Percentiles rank a stretch among this genome's conserved stretches.
Evolutionary conservation across 2,797 vertebrate species (phyloP).

Genomic region (Coilia nasus): DNA sequence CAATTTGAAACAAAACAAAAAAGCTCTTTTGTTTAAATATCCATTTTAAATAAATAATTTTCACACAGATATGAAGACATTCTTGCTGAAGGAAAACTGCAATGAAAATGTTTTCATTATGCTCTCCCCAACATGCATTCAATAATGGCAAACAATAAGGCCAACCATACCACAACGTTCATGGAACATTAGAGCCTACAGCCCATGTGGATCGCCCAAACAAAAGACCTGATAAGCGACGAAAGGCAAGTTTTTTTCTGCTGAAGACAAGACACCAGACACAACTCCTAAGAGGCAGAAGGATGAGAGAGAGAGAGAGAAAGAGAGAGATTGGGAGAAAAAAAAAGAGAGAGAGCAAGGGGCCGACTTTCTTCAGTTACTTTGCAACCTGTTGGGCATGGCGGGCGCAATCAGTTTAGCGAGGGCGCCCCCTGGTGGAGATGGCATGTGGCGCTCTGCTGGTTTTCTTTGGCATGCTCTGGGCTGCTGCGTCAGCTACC

Average conservation of each 20-base stretch:
- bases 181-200: conserved; percentile 56
- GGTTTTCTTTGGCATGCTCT: conserved; percentile 89
- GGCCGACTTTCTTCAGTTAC: neutral
- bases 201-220: conserved; percentile 32
- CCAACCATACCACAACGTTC: conserved; percentile 55
- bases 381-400: conserved; percentile 31
- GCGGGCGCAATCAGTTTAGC: conserved; percentile 40
- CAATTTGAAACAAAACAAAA: conserved; percentile 60
- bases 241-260: conserved; percentile 15
- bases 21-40: conserved; percentile 69
- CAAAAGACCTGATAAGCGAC: neutral
- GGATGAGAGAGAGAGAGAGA: conserved; percentile 63
- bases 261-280: neutral
- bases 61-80: conserved; percentile 73
- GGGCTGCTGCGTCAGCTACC: conserved; percentile 59
- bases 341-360: conserved; percentile 42
- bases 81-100: conserved; percentile 67
- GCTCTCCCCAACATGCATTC: conserved; percentile 55
- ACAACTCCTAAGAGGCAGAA: conserved; percentile 52
- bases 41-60: conserved; percentile 79
- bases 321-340: conserved; percentile 6
- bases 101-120: conserved; percentile 52
- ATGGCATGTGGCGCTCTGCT: conserved; percentile 63
- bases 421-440: conserved; percentile 59
- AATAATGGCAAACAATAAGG: conserved; percentile 54